A percentile compares a stretch with the other conserved stretches of the same genome.
Evolutionary conservation across 2,797 vertebrate species (phyloP).

Genomic region (Clarias pachynema): DNA sequence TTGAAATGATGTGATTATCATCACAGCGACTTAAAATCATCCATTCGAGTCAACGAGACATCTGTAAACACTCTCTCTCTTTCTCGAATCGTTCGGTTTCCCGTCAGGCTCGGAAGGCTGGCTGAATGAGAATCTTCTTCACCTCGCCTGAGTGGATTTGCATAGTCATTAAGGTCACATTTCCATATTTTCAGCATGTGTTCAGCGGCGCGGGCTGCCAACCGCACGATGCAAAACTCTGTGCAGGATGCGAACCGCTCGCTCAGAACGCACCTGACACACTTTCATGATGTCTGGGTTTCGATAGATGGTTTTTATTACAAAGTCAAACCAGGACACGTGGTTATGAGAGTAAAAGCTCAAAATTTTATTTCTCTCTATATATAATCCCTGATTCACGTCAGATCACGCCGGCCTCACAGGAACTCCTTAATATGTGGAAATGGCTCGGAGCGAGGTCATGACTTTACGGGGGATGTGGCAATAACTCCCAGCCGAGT

Average conservation of each 20-base stretch:
- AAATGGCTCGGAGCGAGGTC: too few relatives aligned
- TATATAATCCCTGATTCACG: too few relatives aligned
- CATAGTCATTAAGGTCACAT: conserved; percentile 66
- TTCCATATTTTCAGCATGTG: conserved; percentile 63
- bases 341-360: too few relatives aligned
- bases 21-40: background rate
- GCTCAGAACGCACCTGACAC: background rate
- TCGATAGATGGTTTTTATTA: too few relatives aligned
- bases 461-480: too few relatives aligned
- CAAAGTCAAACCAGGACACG: too few relatives aligned
- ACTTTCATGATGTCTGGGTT: background rate
- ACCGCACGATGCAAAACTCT: conserved; percentile 49
- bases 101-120: background rate
- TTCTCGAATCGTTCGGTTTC: background rate
- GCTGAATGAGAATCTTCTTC: background rate
- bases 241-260: conserved; percentile 22
- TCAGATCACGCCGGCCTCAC: too few relatives aligned
- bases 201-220: conserved; percentile 36
- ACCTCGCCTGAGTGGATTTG: conserved; percentile 61
- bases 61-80: too few relatives aligned
- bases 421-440: too few relatives aligned
- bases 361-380: too few relatives aligned
- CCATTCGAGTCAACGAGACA: too few relatives aligned
- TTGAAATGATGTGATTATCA: background rate
- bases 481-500: too few relatives aligned